phyloP scores from a whole-genome alignment of 2,888 invertebrate species.

The Ophioninae sp. region DNA sequence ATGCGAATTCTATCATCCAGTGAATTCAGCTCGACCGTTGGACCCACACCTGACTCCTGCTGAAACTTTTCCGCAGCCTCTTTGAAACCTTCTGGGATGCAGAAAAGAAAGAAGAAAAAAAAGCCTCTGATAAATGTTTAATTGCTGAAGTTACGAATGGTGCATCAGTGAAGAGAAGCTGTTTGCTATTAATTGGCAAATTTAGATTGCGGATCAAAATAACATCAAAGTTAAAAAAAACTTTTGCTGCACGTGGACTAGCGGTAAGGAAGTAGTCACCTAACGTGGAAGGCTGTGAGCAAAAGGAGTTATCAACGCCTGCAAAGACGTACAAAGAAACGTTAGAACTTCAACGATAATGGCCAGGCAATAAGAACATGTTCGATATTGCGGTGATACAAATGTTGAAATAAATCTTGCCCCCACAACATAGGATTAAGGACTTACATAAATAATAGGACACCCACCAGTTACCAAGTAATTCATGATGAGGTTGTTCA shows the following conservation, averaged over 20 bases:
- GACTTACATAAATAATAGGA: background rate
- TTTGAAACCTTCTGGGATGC: conserved; percentile 91
- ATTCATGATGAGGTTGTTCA: conserved; percentile 99
- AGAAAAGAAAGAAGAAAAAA: conserved; percentile 1
- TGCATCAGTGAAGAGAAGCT: background rate
- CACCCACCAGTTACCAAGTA: conserved; percentile 95
- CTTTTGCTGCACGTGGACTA: background rate
- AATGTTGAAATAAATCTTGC: too few relatives aligned
- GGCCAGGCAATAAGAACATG: background rate
- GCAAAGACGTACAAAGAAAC: background rate
- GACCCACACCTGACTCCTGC: conserved; percentile 94
- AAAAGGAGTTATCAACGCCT: background rate
- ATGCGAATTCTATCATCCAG: conserved; percentile 96
- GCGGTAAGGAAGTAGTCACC: background rate
- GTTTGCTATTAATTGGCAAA: background rate
- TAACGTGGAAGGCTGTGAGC: background rate
- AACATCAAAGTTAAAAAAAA: background rate
- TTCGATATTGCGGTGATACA: too few relatives aligned
- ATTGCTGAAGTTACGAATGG: background rate
- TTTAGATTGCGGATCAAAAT: background rate
- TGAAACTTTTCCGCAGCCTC: conserved; percentile 99
- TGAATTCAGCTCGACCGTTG: conserved; percentile 90
- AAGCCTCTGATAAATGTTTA: background rate
- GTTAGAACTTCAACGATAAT: background rate
- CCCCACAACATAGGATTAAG: background rate